Evolutionary conservation across 2,113 vertebrate species (phyloP).

Genomic region (Xiphophorus hellerii): DNA sequence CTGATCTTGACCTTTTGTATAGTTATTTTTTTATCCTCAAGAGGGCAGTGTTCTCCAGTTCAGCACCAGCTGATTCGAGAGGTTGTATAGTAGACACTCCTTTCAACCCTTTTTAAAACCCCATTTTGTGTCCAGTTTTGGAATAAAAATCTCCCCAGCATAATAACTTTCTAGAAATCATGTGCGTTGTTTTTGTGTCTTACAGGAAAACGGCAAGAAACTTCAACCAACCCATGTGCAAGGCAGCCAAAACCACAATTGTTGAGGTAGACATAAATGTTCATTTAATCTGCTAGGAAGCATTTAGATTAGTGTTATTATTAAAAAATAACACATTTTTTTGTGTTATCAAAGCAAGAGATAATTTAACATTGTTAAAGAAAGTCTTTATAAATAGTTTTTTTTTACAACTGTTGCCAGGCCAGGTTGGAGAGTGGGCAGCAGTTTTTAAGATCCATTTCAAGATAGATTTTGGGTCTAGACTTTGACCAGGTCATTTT

Average conservation of each 20-base stretch:
- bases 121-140: neutral
- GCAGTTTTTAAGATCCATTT: too few relatives aligned
- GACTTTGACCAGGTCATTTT: too few relatives aligned
- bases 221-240: constrained; percentile 99
- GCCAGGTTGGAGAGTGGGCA: too few relatives aligned
- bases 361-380: too few relatives aligned
- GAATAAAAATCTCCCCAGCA: neutral
- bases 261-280: constrained; percentile 87
- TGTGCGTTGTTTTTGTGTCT: constrained; percentile 1
- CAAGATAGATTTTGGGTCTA: too few relatives aligned
- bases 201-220: constrained; percentile 94
- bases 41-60: constrained; percentile 62
- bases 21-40: constrained; percentile 58
- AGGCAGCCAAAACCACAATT: constrained; percentile 92
- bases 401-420: too few relatives aligned
- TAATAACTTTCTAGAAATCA: neutral
- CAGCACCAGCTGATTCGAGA: neutral
- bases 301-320: neutral
- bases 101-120: neutral
- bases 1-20: neutral
- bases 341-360: neutral
- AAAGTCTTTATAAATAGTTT: too few relatives aligned
- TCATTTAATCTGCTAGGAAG: neutral
- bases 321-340: neutral
- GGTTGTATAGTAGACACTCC: neutral